Evolutionary conservation across 1,140 invertebrate species (phyloP).

Genomic region (Spodoptera frugiperda): DNA sequence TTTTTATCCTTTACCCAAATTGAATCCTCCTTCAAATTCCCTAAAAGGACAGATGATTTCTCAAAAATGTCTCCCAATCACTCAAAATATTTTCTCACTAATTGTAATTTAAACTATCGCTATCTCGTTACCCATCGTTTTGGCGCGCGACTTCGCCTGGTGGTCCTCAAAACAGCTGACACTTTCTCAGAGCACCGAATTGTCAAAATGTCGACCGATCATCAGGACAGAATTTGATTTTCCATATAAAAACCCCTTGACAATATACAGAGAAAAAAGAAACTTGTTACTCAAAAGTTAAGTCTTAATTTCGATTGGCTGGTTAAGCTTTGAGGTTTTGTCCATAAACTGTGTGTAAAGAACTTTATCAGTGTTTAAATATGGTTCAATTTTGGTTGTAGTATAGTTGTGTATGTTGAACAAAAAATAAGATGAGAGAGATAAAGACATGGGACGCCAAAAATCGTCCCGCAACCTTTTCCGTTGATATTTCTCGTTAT

Average conservation of each 20-base stretch:
- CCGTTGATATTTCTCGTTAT: constrained; percentile 40
- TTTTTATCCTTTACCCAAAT: too few species aligned
- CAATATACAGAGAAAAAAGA: too few species aligned
- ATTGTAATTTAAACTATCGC: constrained; percentile 81
- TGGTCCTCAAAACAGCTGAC: constrained; percentile 77
- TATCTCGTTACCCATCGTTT: constrained; percentile 66
- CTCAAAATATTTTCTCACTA: constrained; percentile 71
- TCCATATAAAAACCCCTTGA: neutral
- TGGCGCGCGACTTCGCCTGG: constrained; percentile 66
- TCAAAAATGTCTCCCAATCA: constrained; percentile 7
- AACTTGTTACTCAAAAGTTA: too few species aligned
- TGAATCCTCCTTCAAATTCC: neutral
- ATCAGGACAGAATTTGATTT: constrained; percentile 56
- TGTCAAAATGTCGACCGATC: constrained; percentile 82
- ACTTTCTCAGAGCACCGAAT: constrained; percentile 79
- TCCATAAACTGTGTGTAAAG: too few species aligned
- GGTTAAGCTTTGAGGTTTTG: too few species aligned
- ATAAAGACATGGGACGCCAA: constrained; percentile 68
- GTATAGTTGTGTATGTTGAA: neutral
- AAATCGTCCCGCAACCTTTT: constrained; percentile 58
- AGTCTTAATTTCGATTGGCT: too few species aligned
- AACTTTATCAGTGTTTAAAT: neutral
- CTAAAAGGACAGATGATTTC: neutral
- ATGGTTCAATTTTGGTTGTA: constrained; percentile 4
- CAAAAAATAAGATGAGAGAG: constrained; percentile 52